phyloP scores from a whole-genome alignment of 1,140 invertebrate species.

The Nasonia giraulti region DNA sequence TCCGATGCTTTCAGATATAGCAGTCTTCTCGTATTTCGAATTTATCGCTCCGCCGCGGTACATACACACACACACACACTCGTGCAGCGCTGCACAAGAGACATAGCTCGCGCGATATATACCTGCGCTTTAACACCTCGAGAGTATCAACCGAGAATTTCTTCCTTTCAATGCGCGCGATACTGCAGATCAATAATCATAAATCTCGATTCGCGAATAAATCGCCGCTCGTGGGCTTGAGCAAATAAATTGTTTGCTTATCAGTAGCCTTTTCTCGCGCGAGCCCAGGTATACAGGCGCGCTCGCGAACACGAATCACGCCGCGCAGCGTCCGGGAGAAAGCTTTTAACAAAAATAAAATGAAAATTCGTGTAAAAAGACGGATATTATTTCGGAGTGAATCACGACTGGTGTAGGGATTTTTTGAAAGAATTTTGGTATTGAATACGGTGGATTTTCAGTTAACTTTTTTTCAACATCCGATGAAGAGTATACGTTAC shows the following conservation, averaged over 20 bases:
- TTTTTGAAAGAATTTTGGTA: no score
- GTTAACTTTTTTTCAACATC: background rate
- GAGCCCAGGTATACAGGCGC: conserved; percentile 12
- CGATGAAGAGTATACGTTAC: background rate
- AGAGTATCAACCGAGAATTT: conserved; percentile 40
- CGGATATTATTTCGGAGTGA: conserved; percentile 4
- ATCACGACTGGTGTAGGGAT: background rate
- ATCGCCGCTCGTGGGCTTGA: conserved; percentile 35
- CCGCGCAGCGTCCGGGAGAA: conserved; percentile 25
- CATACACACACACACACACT: background rate
- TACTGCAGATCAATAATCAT: conserved; percentile 49
- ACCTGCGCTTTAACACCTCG: conserved; percentile 57
- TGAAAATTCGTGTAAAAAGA: background rate
- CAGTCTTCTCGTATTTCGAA: conserved; percentile 46
- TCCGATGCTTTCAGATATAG: conserved; percentile 32
- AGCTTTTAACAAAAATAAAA: conserved; percentile 44
- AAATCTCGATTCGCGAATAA: conserved; percentile 41
- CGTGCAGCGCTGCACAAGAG: conserved; percentile 27
- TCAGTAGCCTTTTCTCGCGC: conserved; percentile 46
- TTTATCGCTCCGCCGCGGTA: conserved; percentile 34
- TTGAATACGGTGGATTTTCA: background rate
- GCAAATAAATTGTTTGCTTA: conserved; percentile 52
- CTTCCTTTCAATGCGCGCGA: conserved; percentile 45
- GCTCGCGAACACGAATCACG: conserved; percentile 8
- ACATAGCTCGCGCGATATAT: conserved; percentile 55